Base-by-base conservation (phyloP, 1,140 invertebrate species). In the Nephila pilipes region DNA sequence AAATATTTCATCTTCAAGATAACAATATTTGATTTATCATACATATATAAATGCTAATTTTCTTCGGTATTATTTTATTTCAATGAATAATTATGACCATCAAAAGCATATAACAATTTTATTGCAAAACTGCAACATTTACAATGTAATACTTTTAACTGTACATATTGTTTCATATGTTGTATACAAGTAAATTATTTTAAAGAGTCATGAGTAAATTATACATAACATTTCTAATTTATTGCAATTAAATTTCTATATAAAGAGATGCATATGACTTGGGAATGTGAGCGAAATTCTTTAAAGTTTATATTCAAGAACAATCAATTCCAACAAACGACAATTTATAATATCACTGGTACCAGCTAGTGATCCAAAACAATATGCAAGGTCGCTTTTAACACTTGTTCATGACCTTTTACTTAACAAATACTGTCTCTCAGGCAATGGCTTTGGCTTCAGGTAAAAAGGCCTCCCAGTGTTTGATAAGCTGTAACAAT, bases 391-490 rank as follows among this genome's bases (percentile, higher is more conserved):
- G n/a, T 36, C 20, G 29, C 46, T 63, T n/a, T n/a, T 60, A 60
- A 25, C 32, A 75, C 80, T 38, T 46, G 57, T 25, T 65, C 29
- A 63, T 22, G 6, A 36, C 14, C 55, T n/a, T 83, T 55, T 2
- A 83, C 29, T 25, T 83, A 25, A 36, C 29, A 63, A 69, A 63
- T 63, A 63, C 60, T 25, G 46, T 14, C n/a, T 10, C n/a, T 94
- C 75, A 94, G 32, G 90, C 92, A 92, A 96, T 96, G 57, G 96
- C 95, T 93, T 96, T 96, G n/a, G 96, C 96, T 94, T 96, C 96
- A 22, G 96, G 96, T 87, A 96, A 93, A 94, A 96, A 96, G 54
- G 95, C 95, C 94, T 96, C 96, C 96, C 96, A 96, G 93, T 96
- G 95, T 94, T 96, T 96, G 58, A 96, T 96, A 75, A 96, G 94